A percentile compares a stretch with the other conserved stretches of the same genome.
phyloP scores from a whole-genome alignment of 2,797 vertebrate species.

The Sebastes baramenuke region DNA sequence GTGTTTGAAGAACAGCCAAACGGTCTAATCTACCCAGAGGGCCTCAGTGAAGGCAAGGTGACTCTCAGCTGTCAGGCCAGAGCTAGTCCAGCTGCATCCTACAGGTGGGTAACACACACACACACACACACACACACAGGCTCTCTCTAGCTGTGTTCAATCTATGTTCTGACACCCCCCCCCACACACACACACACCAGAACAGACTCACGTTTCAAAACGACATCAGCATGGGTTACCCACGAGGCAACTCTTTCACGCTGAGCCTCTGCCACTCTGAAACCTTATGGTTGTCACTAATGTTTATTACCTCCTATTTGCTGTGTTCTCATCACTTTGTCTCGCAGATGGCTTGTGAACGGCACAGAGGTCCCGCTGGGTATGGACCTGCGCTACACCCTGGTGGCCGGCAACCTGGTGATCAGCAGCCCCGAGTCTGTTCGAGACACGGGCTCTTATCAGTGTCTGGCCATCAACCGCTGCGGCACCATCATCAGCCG shows the following conservation, averaged over 20 bases:
- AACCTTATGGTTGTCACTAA: background rate
- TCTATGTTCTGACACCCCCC: background rate
- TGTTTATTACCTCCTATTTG: background rate
- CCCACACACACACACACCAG: too few relatives aligned
- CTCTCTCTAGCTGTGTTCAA: background rate
- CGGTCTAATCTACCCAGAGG: constrained; percentile 91
- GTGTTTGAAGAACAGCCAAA: constrained; percentile 94
- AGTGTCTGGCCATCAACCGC: constrained; percentile 92
- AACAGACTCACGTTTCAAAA: too few relatives aligned
- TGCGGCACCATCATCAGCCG: constrained; percentile 93
- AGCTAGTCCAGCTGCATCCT: constrained; percentile 91
- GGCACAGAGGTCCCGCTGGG: constrained; percentile 89
- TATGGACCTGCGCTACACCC: constrained; percentile 85
- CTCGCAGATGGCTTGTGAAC: constrained; percentile 92
- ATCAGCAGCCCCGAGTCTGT: constrained; percentile 87
- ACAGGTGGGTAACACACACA: constrained; percentile 82
- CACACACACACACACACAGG: background rate
- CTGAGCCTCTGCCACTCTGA: background rate
- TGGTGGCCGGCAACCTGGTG: constrained; percentile 93
- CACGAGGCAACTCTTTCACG: background rate
- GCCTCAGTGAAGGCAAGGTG: constrained; percentile 91
- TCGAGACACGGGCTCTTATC: constrained; percentile 91
- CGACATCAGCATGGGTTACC: too few relatives aligned
- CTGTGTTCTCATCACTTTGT: background rate
- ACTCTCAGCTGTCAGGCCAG: constrained; percentile 89